These are phyloP conservation scores for Crotalus viridis DNA, from an alignment of 2,113 vertebrate species.

Conservation along the genomic window DNA sequence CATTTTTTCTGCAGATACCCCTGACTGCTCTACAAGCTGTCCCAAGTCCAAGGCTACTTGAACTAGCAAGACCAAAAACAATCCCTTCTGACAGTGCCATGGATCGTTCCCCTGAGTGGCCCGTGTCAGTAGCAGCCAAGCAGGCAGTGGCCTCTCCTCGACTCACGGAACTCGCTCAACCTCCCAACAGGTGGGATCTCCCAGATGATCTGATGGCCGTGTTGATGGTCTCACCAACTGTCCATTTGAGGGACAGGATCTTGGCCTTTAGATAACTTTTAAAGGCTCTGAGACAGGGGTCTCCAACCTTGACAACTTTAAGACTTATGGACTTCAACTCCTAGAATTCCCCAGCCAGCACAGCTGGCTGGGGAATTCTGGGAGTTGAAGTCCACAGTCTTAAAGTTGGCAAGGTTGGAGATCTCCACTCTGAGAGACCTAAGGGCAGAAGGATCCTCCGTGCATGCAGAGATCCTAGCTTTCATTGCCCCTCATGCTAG, in stretches of 20 bases:
- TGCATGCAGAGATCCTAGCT: no score
- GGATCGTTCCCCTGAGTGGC: constrained; percentile 38
- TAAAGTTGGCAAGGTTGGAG: no score
- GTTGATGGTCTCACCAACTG: neutral
- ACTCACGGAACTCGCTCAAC: constrained; percentile 54
- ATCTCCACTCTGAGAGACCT: neutral
- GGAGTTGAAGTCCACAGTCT: no score
- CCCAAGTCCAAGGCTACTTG: constrained; percentile 37
- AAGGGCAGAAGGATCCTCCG: neutral
- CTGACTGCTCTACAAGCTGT: constrained; percentile 14
- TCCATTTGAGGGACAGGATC: neutral
- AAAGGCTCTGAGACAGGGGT: neutral
- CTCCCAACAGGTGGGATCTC: constrained; percentile 55
- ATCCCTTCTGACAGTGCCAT: constrained; percentile 25
- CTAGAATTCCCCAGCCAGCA: no score
- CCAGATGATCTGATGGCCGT: neutral
- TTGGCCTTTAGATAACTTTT: neutral
- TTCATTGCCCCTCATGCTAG: neutral
- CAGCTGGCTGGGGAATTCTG: no score
- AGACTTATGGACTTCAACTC: no score
- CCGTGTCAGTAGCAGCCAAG: constrained; percentile 53
- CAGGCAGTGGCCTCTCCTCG: constrained; percentile 34
- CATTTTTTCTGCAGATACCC: constrained; percentile 39
- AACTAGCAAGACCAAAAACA: constrained; percentile 52
- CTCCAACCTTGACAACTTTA: no score